phyloP scores from a whole-genome alignment of 2,888 invertebrate species.

The Teleogryllus oceanicus region DNA sequence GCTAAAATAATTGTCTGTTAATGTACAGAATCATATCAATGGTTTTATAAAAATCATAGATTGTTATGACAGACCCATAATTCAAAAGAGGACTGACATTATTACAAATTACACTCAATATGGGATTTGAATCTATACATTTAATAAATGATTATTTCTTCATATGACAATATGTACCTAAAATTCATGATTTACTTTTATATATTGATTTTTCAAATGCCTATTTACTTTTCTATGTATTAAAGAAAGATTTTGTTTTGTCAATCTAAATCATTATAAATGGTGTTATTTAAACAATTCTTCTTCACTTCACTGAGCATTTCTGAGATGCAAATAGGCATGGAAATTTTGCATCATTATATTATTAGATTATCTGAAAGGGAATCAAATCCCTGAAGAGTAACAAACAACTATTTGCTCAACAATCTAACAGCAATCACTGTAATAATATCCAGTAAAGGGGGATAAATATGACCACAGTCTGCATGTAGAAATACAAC shows the following conservation, averaged over 20 bases:
- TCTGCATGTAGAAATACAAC: not conserved
- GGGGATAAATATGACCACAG: not conserved
- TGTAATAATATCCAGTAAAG: conserved; percentile 11
- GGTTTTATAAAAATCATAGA: not conserved
- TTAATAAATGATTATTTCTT: not conserved
- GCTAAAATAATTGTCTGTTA: conserved; percentile 10
- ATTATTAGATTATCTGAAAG: conserved; percentile 30
- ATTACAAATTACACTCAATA: conserved; percentile 10
- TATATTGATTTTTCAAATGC: not conserved
- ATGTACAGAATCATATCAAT: not conserved
- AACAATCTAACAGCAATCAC: conserved; percentile 18
- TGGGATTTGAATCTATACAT: not conserved
- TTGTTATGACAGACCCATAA: not conserved
- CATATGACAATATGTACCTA: not conserved
- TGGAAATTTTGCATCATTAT: conserved; percentile 18
- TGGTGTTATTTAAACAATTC: no score
- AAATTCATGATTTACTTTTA: not conserved
- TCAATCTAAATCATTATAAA: no score
- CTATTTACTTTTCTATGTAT: no score
- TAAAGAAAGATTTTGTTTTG: no score
- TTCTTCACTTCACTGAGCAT: not conserved
- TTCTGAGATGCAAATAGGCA: not conserved
- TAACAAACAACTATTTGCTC: conserved; percentile 18
- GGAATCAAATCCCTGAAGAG: conserved; percentile 23
- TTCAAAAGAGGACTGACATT: conserved; percentile 9